These are phyloP conservation scores for Leucosticte australis DNA, from an alignment of 2,113 vertebrate genomes.

Conservation along the genomic window DNA sequence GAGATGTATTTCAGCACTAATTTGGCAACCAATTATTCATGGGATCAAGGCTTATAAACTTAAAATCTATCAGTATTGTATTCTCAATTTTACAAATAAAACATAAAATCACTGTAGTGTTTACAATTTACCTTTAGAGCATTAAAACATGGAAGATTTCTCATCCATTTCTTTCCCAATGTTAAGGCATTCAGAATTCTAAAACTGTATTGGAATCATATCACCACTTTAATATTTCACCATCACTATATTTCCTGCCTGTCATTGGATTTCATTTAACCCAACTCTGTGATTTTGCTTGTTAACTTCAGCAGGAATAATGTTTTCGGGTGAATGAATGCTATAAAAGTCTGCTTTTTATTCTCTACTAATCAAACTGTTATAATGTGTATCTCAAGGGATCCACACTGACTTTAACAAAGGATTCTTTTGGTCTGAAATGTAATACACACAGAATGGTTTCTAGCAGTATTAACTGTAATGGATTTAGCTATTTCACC, in stretches of 20 bases:
- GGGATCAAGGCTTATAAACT: neutral
- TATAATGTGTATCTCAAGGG: neutral
- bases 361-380: conserved; percentile 28
- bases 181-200: neutral
- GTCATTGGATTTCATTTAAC: neutral
- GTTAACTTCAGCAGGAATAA: conserved; percentile 28
- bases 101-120: neutral
- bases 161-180: neutral
- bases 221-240: neutral
- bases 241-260: neutral
- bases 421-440: conserved; percentile 10
- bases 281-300: neutral
- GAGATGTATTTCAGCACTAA: neutral
- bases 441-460: neutral
- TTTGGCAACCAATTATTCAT: neutral
- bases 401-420: neutral
- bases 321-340: neutral
- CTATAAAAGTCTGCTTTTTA: conserved; percentile 4
- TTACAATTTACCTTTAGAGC: neutral
- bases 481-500: conserved; percentile 12
- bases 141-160: neutral
- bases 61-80: neutral
- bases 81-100: neutral
- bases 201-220: neutral
- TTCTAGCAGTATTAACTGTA: neutral